Evolutionary conservation across 2,113 vertebrate species (phyloP).

Genomic region (Eulacestoma nigropectus): DNA sequence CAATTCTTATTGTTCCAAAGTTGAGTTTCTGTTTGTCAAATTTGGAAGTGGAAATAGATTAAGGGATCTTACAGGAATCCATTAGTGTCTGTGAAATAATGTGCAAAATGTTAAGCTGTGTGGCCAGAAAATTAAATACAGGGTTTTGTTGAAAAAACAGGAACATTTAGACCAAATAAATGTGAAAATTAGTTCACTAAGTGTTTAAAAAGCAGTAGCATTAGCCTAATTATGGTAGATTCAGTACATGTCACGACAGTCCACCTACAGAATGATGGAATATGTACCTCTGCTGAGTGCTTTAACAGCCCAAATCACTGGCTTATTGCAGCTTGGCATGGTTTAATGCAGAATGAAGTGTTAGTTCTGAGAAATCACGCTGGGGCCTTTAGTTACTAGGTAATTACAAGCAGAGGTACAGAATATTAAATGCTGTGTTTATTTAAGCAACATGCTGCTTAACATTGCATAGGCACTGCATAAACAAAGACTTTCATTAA

Average conservation of each 20-base stretch:
- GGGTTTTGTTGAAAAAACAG: background rate
- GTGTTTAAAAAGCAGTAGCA: background rate
- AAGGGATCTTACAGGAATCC: background rate
- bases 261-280: background rate
- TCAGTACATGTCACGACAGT: fast-evolving
- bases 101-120: background rate
- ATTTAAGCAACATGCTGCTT: background rate
- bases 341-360: background rate
- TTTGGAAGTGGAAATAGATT: background rate
- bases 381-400: background rate
- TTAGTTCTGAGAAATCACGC: constrained; percentile 2
- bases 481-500: background rate
- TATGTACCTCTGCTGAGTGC: background rate
- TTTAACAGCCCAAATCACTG: background rate
- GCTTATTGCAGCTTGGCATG: background rate
- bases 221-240: background rate
- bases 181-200: background rate
- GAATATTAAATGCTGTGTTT: constrained; percentile 20
- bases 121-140: background rate
- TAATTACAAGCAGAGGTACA: constrained; percentile 12
- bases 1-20: background rate
- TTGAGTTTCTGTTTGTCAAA: background rate
- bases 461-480: background rate
- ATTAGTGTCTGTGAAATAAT: background rate
- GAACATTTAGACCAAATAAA: background rate